Conservation (phyloP, 2,113 vertebrate species). For the Hymenochirus boettgeri region DNA sequence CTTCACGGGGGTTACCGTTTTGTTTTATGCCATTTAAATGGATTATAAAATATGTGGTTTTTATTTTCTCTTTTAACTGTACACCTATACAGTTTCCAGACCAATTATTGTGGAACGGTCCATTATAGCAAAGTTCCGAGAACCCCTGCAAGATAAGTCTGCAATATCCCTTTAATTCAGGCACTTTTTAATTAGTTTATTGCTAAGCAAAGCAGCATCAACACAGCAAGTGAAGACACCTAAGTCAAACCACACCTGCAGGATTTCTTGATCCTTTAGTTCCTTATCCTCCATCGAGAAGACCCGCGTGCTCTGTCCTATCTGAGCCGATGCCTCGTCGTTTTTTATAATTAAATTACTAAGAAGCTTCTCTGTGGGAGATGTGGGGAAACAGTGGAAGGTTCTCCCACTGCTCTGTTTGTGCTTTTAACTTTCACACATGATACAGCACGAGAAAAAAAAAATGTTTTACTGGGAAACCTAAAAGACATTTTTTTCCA, state of each 20-base stretch:
- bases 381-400: constrained; percentile 34
- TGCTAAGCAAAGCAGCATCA: constrained; percentile 16
- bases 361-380: constrained; percentile 36
- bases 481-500: background rate
- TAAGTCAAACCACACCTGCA: constrained; percentile 34
- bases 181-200: constrained; percentile 40
- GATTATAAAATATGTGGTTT: too few relatives aligned
- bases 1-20: too few relatives aligned
- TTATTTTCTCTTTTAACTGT: too few relatives aligned
- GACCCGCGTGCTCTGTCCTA: constrained; percentile 31
- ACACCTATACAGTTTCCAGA: too few relatives aligned
- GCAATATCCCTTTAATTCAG: too few relatives aligned
- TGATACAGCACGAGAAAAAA: constrained; percentile 28
- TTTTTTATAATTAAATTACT: constrained; percentile 40
- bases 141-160: too few relatives aligned
- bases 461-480: constrained; percentile 29
- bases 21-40: too few relatives aligned
- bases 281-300: constrained; percentile 29
- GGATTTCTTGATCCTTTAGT: constrained; percentile 37
- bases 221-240: constrained; percentile 19
- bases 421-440: constrained; percentile 41
- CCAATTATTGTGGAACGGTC: too few relatives aligned
- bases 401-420: constrained; percentile 39
- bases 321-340: constrained; percentile 35
- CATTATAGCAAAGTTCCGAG: too few relatives aligned